Evolutionary conservation across 37 sponge, comb jelly and placozoan genomes (phyloP), one percentile per base, ranked within the genome.

Genomic region (Diacarnus erythraeanus): DNA sequence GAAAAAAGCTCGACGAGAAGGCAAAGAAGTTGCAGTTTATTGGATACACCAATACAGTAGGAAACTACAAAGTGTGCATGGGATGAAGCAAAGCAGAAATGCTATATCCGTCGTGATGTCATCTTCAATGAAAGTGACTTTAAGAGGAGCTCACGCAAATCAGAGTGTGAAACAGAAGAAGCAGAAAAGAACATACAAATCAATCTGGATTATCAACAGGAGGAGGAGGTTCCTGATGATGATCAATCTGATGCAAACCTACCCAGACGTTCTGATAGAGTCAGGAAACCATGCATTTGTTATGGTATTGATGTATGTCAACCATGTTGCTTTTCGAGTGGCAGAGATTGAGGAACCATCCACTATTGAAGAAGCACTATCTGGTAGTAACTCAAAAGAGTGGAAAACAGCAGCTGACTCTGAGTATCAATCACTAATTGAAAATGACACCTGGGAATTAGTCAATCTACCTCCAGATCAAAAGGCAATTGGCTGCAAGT

Each of bases 331-430:
- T 8, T 63, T 30, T n/a, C 8, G 31, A 30, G 64, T 15, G 8
- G 5, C 30, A 30, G 20, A 69, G 37, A 69, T 69, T 31, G 39
- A 38, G 4, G 38, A 69, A 35, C 69, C 69, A 3, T 8, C 20
- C 3, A 72, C 73, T 3, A 43, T 44, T 43, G 74, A 81, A 59
- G 77, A 84, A 68, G 77, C 84, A 58, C 57, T 76, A 18, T 23
- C 22, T 34, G 35, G 71, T 22, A 23, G 57, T 6, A 22, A 34
- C 26, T 33, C 76, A 23, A 18, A 79, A 41, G 67, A 80, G 38
- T 87, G 87, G 87, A 80, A 75, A 30, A 43, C 23, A 37, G 80
- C 87, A 25, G 77, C 87, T 34, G 81, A 87, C 36, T 61, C 87
- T 6, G 81, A 87, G 47, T 87, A 75, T 37, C 54, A 87, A 38